These are phyloP conservation scores for Eulimnadia texana DNA, from an alignment of 1,140 invertebrate species.

Conservation along the genomic window DNA sequence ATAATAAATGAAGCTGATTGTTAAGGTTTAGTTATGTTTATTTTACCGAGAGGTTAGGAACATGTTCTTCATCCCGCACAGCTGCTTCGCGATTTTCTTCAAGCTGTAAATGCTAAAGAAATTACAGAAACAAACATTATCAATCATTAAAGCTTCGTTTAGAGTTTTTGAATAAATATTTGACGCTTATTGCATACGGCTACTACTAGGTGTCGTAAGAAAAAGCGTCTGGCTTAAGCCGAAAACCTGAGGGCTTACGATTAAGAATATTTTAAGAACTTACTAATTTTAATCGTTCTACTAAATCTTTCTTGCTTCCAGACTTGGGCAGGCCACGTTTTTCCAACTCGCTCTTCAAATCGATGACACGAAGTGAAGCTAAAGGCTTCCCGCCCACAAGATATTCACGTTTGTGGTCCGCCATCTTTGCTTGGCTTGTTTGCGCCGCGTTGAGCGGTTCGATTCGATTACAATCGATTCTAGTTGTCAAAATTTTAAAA, in stretches of 20 bases:
- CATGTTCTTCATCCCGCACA: constrained; percentile 18
- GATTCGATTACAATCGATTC: neutral
- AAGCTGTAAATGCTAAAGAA: constrained; percentile 18
- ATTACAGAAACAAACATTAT: constrained; percentile 6
- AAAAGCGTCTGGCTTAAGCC: constrained; percentile 5
- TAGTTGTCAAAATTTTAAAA: too few species aligned
- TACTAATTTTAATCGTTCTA: constrained; percentile 36
- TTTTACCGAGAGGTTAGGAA: constrained; percentile 19
- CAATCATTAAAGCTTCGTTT: too few species aligned
- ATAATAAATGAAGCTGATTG: neutral
- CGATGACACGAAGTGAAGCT: constrained; percentile 34
- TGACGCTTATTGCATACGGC: too few species aligned
- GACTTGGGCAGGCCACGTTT: constrained; percentile 35
- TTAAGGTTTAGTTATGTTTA: neutral
- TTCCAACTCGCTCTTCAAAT: constrained; percentile 36
- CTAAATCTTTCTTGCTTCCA: constrained; percentile 35
- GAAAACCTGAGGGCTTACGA: neutral
- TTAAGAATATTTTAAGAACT: constrained; percentile 13
- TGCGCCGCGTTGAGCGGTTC: neutral
- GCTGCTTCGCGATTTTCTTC: constrained; percentile 18
- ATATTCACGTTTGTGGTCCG: constrained; percentile 17
- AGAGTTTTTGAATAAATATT: too few species aligned
- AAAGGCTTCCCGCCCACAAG: constrained; percentile 24
- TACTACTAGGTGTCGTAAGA: neutral
- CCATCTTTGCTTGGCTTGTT: constrained; percentile 16